phyloP scores from a whole-genome alignment of 1,140 invertebrate genomes.

The Brachionus koreanus region DNA sequence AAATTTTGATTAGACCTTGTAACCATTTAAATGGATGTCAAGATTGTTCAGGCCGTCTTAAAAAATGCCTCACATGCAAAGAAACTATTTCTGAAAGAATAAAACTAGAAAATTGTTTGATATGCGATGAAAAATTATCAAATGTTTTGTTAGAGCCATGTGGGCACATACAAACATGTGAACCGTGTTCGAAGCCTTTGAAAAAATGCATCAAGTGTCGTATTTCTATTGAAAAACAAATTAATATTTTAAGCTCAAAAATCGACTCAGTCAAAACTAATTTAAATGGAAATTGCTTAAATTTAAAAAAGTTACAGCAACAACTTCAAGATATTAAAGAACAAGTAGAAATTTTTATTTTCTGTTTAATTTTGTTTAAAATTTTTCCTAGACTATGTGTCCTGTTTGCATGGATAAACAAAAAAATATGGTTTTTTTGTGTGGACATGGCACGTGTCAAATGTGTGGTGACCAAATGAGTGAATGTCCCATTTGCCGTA shows the following conservation, averaged over 20 bases:
- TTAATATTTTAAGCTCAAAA: constrained; percentile 73
- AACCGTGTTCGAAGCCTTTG: constrained; percentile 83
- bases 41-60: constrained; percentile 81
- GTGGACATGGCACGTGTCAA: constrained; percentile 93
- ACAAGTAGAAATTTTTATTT: constrained; percentile 65
- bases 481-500: constrained; percentile 93
- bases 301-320: constrained; percentile 68
- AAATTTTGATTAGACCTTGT: constrained; percentile 71
- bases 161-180: constrained; percentile 89
- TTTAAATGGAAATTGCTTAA: constrained; percentile 74
- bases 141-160: constrained; percentile 86
- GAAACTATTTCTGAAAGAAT: constrained; percentile 71
- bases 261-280: constrained; percentile 68
- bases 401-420: constrained; percentile 92
- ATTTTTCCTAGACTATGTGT: constrained; percentile 78
- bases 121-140: constrained; percentile 87
- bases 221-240: constrained; percentile 69
- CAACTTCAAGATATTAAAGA: constrained; percentile 95
- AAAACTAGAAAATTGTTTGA: constrained; percentile 80
- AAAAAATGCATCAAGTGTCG: constrained; percentile 93
- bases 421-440: constrained; percentile 97
- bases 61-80: constrained; percentile 89
- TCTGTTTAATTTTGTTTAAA: too few species aligned
- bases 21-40: constrained; percentile 88
- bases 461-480: constrained; percentile 72